Evolutionary conservation across 2,797 vertebrate species (phyloP), one percentile per base, ranked within the genome.

Genomic region (Epinephelus coioides): DNA sequence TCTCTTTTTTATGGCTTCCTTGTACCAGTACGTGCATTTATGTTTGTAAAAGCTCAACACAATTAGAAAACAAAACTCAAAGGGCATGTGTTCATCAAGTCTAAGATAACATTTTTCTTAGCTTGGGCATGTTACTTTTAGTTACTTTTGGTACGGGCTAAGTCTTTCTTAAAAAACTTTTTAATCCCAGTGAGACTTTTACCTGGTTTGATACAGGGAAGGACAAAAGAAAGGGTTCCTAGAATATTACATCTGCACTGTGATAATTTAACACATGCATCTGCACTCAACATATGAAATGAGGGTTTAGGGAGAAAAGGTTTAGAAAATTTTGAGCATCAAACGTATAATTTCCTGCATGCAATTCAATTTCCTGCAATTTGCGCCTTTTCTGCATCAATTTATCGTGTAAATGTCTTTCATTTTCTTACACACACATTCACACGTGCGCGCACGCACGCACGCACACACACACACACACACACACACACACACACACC

Each of bases 1-100:
- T 87, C 4, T 76, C 10, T 62, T 21, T 62, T 30, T 19, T 68
- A 34, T 34, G 7, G 34, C 34, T 34, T 34, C 34, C 7, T 8
- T 34, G 7, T 34, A 34, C 34, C 34, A 34, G 34, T 34, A 8
- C 2, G 34, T 34, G 2, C 6, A 23, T 70, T 51, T 4, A 57
- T 17, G 50, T 38, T n/a, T 40, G 40, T 14, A 30, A 46, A 78
- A 38, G 47, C 4, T 59, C 18, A 64, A 55, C 50, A 27, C 21
- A 64, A 30, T 25, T 10, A 21, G 9, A 23, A 49, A 55, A 53
- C 21, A 8, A 56, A 62, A 40, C n/a, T 73, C 21, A 23, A 59
- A 47, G 9, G 2, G 6, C 12, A n/a, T 21, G 18, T 50, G 43
- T 38, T 17, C 47, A 10, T 14, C n/a, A 23, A 2, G 18, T 63